Base-by-base conservation (phyloP, 2,888 invertebrate species). In the Bombylius discolor region DNA sequence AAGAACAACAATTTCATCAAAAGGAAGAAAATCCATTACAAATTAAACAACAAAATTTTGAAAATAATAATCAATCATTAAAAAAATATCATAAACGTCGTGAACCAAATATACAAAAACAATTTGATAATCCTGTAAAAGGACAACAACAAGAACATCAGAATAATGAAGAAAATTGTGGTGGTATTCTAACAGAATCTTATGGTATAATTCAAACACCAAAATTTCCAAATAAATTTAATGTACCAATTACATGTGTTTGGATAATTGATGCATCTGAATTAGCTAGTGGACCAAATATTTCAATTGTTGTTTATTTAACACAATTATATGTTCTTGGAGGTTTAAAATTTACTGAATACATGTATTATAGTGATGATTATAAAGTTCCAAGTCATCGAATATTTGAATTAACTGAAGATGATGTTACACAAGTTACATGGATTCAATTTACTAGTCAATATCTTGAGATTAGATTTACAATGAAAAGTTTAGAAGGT, bases 241-340 rank as follows among this genome's bases (percentile, higher is more conserved):
- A 81, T 7, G 85, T 89, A 47, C 94, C 94, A 14, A 84, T 92
- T 59, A 81, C 81, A 63, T 93, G 93, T 71, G 81, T 84, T 64
- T 94, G 93, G 93, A 79, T 93, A 57, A 88, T 94, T 68, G 87
- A 90, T 67, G 84, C 87, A n/a, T 83, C 86, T 60, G 77, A 78
- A 57, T 58, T 71, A 65, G 82, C 85, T 6, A 63, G 70, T 46
- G 63, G 70, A 3, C 61, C 66, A 45, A 85, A 85, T 64, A 81
- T 84, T 11, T 83, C 86, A 52, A 90, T 93, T 67, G 82, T 89
- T 62, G 80, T 94, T 61, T 93, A 93, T 69, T 81, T 94, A 64
- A 92, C 91, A 4, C 93, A 94, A 68, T 81, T 90, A 64, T 94
- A 87, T 76, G 86, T 89, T 48, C 83, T 85, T 63, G 84, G 85